phyloP scores from a whole-genome alignment of 2,888 invertebrate genomes.

The Embidobia sp. region DNA sequence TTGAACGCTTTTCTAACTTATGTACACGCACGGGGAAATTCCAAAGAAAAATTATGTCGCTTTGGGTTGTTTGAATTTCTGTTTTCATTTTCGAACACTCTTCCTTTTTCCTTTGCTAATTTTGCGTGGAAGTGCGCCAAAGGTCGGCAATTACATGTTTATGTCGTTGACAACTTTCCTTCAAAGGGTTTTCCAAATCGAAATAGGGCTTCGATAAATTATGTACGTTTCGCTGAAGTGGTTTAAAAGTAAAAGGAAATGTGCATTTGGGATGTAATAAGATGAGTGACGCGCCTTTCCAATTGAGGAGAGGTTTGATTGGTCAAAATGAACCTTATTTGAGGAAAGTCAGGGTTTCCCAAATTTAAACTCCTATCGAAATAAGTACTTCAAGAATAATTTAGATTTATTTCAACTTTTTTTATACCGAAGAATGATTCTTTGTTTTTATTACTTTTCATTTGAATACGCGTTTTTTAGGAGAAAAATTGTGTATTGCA shows the following conservation, averaged over 20 bases:
- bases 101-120: constrained; percentile 10
- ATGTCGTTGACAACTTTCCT: constrained; percentile 26
- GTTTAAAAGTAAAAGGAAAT: constrained; percentile 14
- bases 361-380: too few relatives aligned
- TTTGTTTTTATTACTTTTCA: too few relatives aligned
- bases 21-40: constrained; percentile 26
- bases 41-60: constrained; percentile 3
- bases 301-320: not conserved
- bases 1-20: constrained; percentile 24
- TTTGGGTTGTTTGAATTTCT: constrained; percentile 6
- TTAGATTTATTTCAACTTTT: too few relatives aligned
- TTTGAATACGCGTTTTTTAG: too few relatives aligned
- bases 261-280: constrained; percentile 14
- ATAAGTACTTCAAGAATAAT: too few relatives aligned
- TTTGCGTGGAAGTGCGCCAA: constrained; percentile 7
- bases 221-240: not conserved
- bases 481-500: too few relatives aligned
- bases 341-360: not conserved
- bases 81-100: not conserved
- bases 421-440: too few relatives aligned
- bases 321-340: constrained; percentile 29
- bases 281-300: constrained; percentile 4
- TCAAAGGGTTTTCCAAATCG: constrained; percentile 11
- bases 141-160: constrained; percentile 5
- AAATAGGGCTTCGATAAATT: constrained; percentile 21